A percentile compares a stretch with the other conserved stretches of the same genome.
These are phyloP conservation scores for Drosophila busckii DNA, from an alignment of 1,140 invertebrate genomes.

Conservation along the genomic window DNA sequence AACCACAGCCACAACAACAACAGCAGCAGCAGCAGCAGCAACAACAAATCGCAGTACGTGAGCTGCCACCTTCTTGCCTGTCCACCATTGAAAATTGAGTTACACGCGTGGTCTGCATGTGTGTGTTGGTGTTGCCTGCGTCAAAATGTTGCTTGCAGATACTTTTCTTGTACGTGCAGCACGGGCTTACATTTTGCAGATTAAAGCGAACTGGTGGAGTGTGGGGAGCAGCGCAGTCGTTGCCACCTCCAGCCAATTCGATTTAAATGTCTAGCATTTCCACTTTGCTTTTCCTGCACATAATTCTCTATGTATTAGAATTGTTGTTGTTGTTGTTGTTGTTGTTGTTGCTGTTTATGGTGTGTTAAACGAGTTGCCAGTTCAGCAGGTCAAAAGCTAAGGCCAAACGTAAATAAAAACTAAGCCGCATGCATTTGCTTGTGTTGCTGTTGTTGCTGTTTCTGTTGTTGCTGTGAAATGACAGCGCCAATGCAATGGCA, in stretches of 20 bases:
- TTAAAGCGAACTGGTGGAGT: conserved; percentile 54
- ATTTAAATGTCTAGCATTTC: conserved; percentile 75
- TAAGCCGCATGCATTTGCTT: conserved; percentile 1
- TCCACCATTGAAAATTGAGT: conserved; percentile 73
- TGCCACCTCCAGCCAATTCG: conserved; percentile 70
- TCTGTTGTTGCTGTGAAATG: conserved; percentile 49
- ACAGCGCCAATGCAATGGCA: conserved; percentile 72
- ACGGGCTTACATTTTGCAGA: conserved; percentile 49
- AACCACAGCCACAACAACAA: too few relatives aligned
- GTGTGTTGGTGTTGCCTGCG: conserved; percentile 20
- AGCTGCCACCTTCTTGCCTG: conserved; percentile 32
- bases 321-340: conserved; percentile 14
- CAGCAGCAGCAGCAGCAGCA: too few relatives aligned
- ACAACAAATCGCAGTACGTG: conserved; percentile 41
- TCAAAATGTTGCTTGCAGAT: conserved; percentile 19
- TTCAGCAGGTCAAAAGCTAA: conserved; percentile 50
- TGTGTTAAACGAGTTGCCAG: conserved; percentile 51
- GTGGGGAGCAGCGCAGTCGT: too few relatives aligned
- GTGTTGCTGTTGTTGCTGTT: background rate
- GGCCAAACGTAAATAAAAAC: conserved; percentile 30
- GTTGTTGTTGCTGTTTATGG: conserved; percentile 54
- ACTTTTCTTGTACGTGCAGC: conserved; percentile 38
- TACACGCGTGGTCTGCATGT: conserved; percentile 55
- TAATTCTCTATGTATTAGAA: conserved; percentile 38
- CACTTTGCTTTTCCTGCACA: conserved; percentile 68